These are phyloP conservation scores for Andricus quercusramuli DNA, from an alignment of 2,888 invertebrate genomes.

Conservation along the genomic window DNA sequence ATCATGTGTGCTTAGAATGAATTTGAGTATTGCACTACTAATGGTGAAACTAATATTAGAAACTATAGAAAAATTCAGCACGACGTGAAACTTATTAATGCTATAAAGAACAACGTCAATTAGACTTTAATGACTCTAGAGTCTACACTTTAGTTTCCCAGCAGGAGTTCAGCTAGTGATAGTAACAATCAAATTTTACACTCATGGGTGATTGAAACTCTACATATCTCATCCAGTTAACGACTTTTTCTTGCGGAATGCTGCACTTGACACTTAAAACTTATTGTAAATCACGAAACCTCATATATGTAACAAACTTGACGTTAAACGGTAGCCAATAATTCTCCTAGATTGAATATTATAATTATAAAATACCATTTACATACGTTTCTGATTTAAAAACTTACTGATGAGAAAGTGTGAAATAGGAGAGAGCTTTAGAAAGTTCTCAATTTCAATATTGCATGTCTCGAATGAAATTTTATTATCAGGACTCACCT, in stretches of 20 bases:
- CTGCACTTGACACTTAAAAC: neutral
- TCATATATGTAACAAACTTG: neutral
- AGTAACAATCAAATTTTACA: neutral
- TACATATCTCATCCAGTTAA: conserved; percentile 4
- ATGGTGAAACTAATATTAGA: too few species aligned
- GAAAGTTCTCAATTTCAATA: neutral
- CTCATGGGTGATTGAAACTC: neutral
- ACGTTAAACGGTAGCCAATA: neutral
- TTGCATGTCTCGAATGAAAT: neutral
- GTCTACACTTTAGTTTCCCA: neutral
- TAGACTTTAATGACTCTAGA: too few species aligned
- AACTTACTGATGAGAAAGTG: neutral
- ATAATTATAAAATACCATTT: neutral
- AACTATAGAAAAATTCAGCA: too few species aligned
- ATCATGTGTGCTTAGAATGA: too few species aligned
- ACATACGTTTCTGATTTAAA: neutral
- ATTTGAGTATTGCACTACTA: too few species aligned
- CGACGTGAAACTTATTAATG: too few species aligned
- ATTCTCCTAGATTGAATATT: neutral
- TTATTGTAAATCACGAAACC: conserved; percentile 2
- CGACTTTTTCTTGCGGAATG: neutral
- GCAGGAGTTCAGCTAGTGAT: neutral
- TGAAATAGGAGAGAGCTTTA: neutral
- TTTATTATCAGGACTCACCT: neutral
- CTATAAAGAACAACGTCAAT: too few species aligned